A percentile compares a stretch with the other conserved stretches of the same genome.
Conservation (phyloP, 2,888 invertebrate genomes). For the Microctonus brassicae region DNA sequence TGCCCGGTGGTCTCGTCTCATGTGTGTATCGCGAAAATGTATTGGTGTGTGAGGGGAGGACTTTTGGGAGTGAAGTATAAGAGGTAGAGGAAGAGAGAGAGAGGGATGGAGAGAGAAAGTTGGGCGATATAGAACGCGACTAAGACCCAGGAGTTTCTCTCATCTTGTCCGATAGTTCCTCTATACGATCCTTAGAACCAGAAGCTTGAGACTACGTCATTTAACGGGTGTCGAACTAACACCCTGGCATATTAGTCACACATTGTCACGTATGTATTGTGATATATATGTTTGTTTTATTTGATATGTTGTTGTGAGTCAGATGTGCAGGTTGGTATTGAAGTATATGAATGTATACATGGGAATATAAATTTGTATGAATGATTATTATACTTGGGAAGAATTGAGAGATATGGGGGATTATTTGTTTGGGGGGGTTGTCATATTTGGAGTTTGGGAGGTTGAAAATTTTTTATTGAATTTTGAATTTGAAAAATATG, state of each 20-base stretch:
- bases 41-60: slow-evolving; percentile 35
- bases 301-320: no score
- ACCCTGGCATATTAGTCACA: slow-evolving; percentile 17
- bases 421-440: no score
- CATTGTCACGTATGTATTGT: background rate
- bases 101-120: slow-evolving; percentile 35
- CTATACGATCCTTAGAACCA: slow-evolving; percentile 30
- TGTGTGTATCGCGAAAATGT: slow-evolving; percentile 61
- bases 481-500: no score
- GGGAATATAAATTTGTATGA: no score
- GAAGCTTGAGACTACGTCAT: slow-evolving; percentile 50
- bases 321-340: no score
- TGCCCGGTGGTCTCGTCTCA: slow-evolving; percentile 56
- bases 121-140: slow-evolving; percentile 11
- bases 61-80: background rate
- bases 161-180: slow-evolving; percentile 62
- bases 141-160: slow-evolving; percentile 54
- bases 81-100: background rate
- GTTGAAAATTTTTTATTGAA: no score
- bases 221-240: slow-evolving; percentile 64
- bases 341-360: no score
- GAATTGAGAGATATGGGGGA: no score
- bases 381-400: no score
- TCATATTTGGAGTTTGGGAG: no score
- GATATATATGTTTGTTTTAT: no score